These are phyloP conservation scores for Hetaerina titia DNA, from an alignment of 2,888 invertebrate genomes.

Conservation along the genomic window DNA sequence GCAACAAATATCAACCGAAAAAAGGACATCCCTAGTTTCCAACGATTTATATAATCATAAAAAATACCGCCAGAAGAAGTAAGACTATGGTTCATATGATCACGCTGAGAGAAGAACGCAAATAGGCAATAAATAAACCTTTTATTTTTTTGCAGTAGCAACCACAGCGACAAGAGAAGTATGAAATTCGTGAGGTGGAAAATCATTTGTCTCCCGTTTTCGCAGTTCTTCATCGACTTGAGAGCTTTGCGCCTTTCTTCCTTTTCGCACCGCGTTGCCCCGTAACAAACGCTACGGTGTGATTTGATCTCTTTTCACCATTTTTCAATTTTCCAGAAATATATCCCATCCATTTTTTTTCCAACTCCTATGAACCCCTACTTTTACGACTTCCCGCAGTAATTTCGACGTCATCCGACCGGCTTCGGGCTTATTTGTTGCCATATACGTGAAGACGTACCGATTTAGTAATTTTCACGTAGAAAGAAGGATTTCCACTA, in stretches of 20 bases:
- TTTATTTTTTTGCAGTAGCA: too few species aligned
- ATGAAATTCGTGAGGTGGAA: neutral
- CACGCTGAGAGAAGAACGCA: too few species aligned
- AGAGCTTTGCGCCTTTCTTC: neutral
- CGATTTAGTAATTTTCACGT: neutral
- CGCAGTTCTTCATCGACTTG: neutral
- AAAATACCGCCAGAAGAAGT: too few species aligned
- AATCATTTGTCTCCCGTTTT: neutral
- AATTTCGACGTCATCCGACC: neutral
- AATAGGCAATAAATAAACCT: too few species aligned
- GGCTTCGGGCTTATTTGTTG: neutral
- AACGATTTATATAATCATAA: too few species aligned
- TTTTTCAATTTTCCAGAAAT: neutral
- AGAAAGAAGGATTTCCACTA: neutral
- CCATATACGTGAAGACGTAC: neutral
- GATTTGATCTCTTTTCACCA: neutral
- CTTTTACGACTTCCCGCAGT: too few species aligned
- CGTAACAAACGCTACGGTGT: neutral
- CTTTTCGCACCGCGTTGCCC: neutral
- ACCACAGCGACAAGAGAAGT: too few species aligned
- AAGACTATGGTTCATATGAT: too few species aligned
- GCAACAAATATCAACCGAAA: too few species aligned
- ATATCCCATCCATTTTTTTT: neutral
- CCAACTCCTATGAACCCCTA: neutral
- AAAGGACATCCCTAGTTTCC: too few species aligned